Base-by-base conservation (phyloP, 2,797 vertebrate species). In the Sparus aurata region DNA sequence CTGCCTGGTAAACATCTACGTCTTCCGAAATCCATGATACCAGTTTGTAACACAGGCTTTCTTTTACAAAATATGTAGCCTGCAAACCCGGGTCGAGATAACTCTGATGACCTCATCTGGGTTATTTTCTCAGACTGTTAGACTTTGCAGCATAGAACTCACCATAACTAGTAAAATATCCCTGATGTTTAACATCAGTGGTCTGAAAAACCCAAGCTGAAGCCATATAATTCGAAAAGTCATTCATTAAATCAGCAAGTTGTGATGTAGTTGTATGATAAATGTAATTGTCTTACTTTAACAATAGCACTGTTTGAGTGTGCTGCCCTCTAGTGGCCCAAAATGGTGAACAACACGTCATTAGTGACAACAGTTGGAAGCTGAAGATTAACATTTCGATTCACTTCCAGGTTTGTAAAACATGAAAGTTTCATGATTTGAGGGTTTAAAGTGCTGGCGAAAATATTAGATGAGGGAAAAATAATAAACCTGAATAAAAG, bases 241-340 rank as follows among this genome's bases (percentile, higher is more conserved):
- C 41, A 77, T 38, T 8, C 47, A 50, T 0, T 11, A 27, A 58
- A 45, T 22, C 45, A 52, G 22, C 0, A 18, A 62, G 16, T 4
- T 59, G 30, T 59, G 22, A n/a, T 41, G 12, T 13, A 13, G 2
- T 59, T 41, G 30, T 41, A n/a, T 1, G 20, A 13, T n/a, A 7
- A 60, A 52, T 78, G 3, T 1, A 15, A 34, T 53, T 25, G 10
- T 30, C 15, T 23, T 59, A 23, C 50, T 13, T 55, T 22, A 34
- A 23, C 5, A 23, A 27, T n/a, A 60, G 9, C 30, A 60, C 16
- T 6, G 12, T 49, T 13, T 23, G 23, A 27, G 17, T n/a, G 1
- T 17, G 52, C 16, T 67, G 57, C 61, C 23, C 18, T 76, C 75
- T 57, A 57, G 53, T 59, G 72, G 60, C 12, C 20, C 3, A 50